A percentile compares a stretch with the other conserved stretches of the same genome.
phyloP scores from a whole-genome alignment of 2,113 vertebrate species.

The Psilopsiagon aurifrons region DNA sequence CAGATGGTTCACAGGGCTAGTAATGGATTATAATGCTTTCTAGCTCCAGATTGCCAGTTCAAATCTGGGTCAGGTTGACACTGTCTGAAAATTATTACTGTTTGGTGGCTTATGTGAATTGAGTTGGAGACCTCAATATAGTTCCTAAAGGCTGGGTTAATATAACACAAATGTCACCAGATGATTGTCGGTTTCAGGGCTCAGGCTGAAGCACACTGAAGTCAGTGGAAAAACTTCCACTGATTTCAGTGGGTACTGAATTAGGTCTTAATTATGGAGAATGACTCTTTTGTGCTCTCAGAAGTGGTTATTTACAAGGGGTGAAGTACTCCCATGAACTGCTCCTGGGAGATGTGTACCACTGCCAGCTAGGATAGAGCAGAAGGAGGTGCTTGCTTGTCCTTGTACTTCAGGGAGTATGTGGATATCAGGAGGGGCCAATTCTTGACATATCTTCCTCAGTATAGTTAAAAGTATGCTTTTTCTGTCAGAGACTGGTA shows the following conservation, averaged over 20 bases:
- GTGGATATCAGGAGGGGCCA: not conserved
- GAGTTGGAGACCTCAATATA: conserved; percentile 58
- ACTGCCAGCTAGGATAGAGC: not conserved
- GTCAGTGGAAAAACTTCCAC: conserved; percentile 9
- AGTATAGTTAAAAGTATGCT: not conserved
- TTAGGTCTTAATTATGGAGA: conserved; percentile 50
- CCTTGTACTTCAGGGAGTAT: not conserved
- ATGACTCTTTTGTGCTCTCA: not conserved
- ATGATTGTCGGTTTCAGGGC: conserved; percentile 38
- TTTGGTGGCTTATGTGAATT: conserved; percentile 61
- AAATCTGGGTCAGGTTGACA: conserved; percentile 68
- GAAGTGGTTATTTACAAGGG: conserved; percentile 22
- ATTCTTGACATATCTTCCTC: not conserved
- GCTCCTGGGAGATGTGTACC: accelerated
- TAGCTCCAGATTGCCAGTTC: conserved; percentile 66
- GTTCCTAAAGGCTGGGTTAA: conserved; percentile 53
- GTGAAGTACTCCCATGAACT: not conserved
- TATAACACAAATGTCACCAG: conserved; percentile 59
- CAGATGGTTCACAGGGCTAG: conserved; percentile 41
- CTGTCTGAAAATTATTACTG: conserved; percentile 62
- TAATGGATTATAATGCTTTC: conserved; percentile 56
- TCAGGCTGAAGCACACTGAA: not conserved
- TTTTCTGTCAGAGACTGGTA: not conserved
- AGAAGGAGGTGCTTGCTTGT: not conserved
- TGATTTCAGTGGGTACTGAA: conserved; percentile 37